Conservation (phyloP, 2,797 vertebrate species). For the Trachurus trachurus region DNA sequence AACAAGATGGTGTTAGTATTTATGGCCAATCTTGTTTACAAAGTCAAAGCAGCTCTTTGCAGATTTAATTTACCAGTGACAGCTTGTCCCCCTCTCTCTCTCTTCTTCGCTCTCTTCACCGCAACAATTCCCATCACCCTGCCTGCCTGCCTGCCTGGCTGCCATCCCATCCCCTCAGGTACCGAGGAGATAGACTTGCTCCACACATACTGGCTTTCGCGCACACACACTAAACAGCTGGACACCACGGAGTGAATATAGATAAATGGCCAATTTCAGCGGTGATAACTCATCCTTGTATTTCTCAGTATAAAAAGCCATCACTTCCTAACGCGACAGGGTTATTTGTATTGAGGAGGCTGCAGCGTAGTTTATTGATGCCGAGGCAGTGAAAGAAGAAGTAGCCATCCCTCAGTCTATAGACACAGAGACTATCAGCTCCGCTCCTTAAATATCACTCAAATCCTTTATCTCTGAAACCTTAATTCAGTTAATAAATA, state of each 20-base stretch:
- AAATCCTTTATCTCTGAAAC: constrained; percentile 20
- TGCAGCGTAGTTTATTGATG: constrained; percentile 19
- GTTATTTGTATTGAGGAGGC: constrained; percentile 67
- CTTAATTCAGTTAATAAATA: constrained; percentile 32
- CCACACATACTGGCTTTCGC: constrained; percentile 40
- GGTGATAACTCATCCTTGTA: constrained; percentile 61
- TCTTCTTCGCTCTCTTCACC: constrained; percentile 18
- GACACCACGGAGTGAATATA: constrained; percentile 50
- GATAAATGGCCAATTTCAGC: constrained; percentile 72
- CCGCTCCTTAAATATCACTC: constrained; percentile 28
- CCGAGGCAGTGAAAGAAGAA: constrained; percentile 47
- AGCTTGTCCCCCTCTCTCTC: constrained; percentile 42
- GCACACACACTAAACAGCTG: constrained; percentile 27
- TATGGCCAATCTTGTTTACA: constrained; percentile 80
- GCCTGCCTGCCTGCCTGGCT: constrained; percentile 27
- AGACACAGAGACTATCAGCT: neutral
- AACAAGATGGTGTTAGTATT: constrained; percentile 68
- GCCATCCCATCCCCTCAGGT: constrained; percentile 57
- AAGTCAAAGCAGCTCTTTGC: constrained; percentile 81
- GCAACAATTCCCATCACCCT: constrained; percentile 35
- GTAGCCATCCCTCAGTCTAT: constrained; percentile 40
- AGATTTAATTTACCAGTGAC: constrained; percentile 78
- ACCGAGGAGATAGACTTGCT: constrained; percentile 67
- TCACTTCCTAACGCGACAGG: constrained; percentile 64
- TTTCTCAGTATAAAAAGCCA: constrained; percentile 63